Base-by-base conservation (phyloP, 2,797 vertebrate genomes). In the Vipera ursinii region DNA sequence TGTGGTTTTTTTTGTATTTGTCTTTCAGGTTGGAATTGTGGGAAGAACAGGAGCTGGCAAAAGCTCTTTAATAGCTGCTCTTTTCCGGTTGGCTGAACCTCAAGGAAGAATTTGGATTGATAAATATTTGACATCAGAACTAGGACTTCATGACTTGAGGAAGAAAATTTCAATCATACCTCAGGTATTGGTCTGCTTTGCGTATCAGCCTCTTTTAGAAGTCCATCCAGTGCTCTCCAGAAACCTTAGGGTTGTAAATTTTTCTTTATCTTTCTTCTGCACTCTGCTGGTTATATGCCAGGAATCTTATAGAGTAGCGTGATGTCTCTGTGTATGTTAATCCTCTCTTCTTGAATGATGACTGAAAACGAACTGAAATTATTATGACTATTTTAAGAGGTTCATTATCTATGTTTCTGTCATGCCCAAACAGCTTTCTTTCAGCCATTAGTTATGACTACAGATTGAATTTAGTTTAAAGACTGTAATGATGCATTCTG, bases 161-260 rank as follows among this genome's bases (percentile, higher is more conserved):
- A 98, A 98, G 97, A 99, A 98, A 97, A 99, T 99, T 98, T 99
- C 99, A 26, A 99, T 99, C 98, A 99, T 99, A 96, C 99, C 99
- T 96, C 98, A 99, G 98, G 98, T 99, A 97, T 82, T 93, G 94
- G 57, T 44, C 91, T 89, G 24, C 91, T 93, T 90, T 91, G n/a
- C 89, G 60, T 88, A 88, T 89, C 55, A 0, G 44, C 95, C 65
- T 26, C 28, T 0, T 93, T 2, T 69, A 56, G 56, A 87, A 78
- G 69, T 0, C 0, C 56, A 69, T 0, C 0, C 56, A 73, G 91
- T 89, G 86, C 93, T 94, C 88, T 38, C 92, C 92, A 55, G 55
- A 90, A 60, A 93, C 91, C 94, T 89, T 20, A 63, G 78, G 86
- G 69, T 86, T 92, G 89, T 93, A 86, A 24, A 89, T 51, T 89